Base-by-base conservation (phyloP, 2,888 invertebrate species). In the Miltochrista miniata region DNA sequence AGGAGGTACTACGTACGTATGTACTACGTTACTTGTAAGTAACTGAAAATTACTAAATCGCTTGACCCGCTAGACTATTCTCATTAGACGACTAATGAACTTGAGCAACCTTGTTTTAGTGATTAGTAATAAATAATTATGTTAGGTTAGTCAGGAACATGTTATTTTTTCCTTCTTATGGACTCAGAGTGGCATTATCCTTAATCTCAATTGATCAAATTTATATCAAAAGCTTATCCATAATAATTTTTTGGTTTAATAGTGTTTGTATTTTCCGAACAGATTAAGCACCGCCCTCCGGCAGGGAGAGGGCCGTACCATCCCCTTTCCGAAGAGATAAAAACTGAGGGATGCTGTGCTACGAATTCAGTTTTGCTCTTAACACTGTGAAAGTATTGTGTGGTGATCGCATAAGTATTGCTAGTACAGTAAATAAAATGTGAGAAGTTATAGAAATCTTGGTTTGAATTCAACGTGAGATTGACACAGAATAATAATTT, bases 311-410 rank as follows among this genome's bases (percentile, higher is more conserved):
- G 79, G 73, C 57, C 67, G 75, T 73, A 66, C 76, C 87, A 77
- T 72, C 84, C 85, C 85, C 74, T 70, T 72, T 58, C 61, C 55
- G 65, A 68, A 67, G 65, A 60, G 65, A 76, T 86, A 86, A 80
- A 88, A 83, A 67, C 68, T 36, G 76, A 83, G 89, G 84, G 87
- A 88, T 83, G 85, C 85, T 88, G 83, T 42, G 58, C 58, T 74
- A 70, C 61, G 55, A 53, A 68, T 24, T 67, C 76, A 86, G 77
- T 81, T 47, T 55, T 24, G 18, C 18, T 24, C 18, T 4, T 29
- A 33, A 18, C 38, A 24, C 11, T 34, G 39, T 39, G 33, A 34
- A 24, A 9, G 37, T 14, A 40, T 15, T 33, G 46, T 15, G 15
- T 12, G 33, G 38, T 46, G 12, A 38, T 45, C 14, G 10, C 18